A percentile compares a stretch with the other conserved stretches of the same genome.
Conservation (phyloP, 2,113 vertebrate species). For the Pygathrix nemaeus region DNA sequence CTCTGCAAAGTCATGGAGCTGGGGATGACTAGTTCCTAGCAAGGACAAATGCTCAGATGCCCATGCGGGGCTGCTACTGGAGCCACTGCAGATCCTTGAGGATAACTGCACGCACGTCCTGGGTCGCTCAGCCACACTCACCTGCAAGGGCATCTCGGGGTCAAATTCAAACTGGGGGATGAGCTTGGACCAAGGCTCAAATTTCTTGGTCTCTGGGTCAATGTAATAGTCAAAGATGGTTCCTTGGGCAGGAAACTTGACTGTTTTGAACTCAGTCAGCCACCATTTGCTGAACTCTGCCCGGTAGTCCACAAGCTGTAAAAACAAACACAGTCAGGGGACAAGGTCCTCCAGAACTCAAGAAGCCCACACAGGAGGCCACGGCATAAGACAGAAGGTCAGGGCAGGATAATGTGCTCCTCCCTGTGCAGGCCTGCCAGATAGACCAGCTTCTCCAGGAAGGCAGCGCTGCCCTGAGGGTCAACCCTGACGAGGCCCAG, state of each 20-base stretch:
- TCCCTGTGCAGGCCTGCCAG: rapidly evolving
- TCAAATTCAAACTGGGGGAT: conserved; percentile 94
- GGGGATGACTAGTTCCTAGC: neutral
- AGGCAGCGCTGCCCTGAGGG: rapidly evolving
- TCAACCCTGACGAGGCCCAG: rapidly evolving
- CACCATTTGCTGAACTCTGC: conserved; percentile 99
- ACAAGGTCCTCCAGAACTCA: neutral
- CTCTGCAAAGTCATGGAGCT: neutral
- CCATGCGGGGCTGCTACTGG: rapidly evolving
- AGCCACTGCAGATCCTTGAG: neutral
- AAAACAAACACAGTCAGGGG: neutral
- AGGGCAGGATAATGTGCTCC: neutral
- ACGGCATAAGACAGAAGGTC: too few relatives aligned
- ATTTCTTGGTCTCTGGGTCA: conserved; percentile 93
- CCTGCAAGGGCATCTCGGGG: conserved; percentile 93
- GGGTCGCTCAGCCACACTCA: conserved; percentile 57
- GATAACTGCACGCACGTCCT: rapidly evolving
- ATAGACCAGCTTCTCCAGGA: neutral
- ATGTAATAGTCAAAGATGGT: conserved; percentile 97
- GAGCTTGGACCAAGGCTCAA: conserved; percentile 96
- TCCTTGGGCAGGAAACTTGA: conserved; percentile 97
- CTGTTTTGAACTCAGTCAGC: conserved; percentile 94
- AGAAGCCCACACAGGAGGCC: neutral
- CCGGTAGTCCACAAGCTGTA: conserved; percentile 93
- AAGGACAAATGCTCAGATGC: neutral